phyloP scores from a whole-genome alignment of 2,888 invertebrate species.

The Eupeodes latifasciatus region DNA sequence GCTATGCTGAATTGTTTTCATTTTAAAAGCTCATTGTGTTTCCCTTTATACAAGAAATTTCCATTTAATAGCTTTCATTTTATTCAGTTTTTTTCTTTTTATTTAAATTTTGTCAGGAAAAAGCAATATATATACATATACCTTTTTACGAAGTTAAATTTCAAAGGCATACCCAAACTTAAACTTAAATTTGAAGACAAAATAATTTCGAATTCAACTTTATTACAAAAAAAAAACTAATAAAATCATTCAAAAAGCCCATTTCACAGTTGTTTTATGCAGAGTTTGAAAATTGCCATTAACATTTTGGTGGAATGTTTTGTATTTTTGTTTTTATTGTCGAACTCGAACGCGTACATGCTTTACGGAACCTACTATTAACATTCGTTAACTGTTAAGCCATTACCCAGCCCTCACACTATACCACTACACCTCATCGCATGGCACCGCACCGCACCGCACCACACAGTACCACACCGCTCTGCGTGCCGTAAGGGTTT shows the following conservation, averaged over 20 bases:
- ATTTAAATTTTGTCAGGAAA: background rate
- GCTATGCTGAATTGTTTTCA: background rate
- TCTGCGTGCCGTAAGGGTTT: slow-evolving; percentile 12
- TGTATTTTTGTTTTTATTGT: slow-evolving; percentile 46
- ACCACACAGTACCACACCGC: too few relatives aligned
- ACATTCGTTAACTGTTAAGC: slow-evolving; percentile 52
- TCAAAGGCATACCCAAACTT: background rate
- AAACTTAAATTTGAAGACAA: background rate
- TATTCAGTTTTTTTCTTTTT: background rate
- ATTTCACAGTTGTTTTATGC: slow-evolving; percentile 20
- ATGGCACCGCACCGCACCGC: background rate
- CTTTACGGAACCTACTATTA: slow-evolving; percentile 52
- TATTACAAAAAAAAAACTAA: background rate
- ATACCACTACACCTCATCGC: slow-evolving; percentile 3
- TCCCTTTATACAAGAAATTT: background rate
- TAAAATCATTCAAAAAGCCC: background rate
- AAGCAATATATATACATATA: too few relatives aligned
- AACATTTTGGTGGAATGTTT: slow-evolving; percentile 27
- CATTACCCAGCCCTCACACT: background rate
- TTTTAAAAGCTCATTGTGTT: background rate
- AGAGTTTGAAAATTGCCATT: slow-evolving; percentile 13
- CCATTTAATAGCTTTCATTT: background rate
- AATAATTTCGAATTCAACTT: background rate
- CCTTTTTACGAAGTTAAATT: background rate
- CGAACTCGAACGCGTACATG: slow-evolving; percentile 50